phyloP scores from a whole-genome alignment of 1,140 invertebrate species.

The Copidosoma floridanum region DNA sequence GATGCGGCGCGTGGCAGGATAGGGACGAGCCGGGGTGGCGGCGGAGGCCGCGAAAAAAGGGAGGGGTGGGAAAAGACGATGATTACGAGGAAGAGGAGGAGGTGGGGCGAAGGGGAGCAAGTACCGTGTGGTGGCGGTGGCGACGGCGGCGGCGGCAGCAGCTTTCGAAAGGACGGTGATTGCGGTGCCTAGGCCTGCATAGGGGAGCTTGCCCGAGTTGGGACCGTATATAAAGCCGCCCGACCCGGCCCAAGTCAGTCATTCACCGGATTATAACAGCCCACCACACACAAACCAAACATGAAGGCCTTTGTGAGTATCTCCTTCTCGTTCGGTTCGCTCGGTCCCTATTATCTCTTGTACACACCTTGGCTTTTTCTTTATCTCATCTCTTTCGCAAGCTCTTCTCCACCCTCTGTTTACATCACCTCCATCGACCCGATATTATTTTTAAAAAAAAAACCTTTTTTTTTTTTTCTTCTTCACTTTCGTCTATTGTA shows the following conservation, averaged over 20 bases:
- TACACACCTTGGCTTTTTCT: too few relatives aligned
- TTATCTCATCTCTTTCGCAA: too few relatives aligned
- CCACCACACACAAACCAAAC: constrained; percentile 54
- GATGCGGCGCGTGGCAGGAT: not conserved
- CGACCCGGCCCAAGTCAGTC: constrained; percentile 57
- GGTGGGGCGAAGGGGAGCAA: not conserved
- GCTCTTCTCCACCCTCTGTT: too few relatives aligned
- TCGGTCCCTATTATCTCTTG: too few relatives aligned
- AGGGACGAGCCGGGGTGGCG: not conserved
- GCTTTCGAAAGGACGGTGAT: constrained; percentile 60
- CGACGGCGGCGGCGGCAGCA: constrained; percentile 29
- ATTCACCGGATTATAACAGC: constrained; percentile 57
- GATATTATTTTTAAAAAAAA: too few relatives aligned
- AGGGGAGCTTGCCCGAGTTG: constrained; percentile 55
- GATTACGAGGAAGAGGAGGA: not conserved
- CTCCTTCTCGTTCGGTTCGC: constrained; percentile 23
- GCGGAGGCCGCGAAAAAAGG: too few relatives aligned
- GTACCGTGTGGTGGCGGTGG: too few relatives aligned
- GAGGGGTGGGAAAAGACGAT: too few relatives aligned
- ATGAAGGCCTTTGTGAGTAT: constrained; percentile 60
- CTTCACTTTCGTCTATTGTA: too few relatives aligned
- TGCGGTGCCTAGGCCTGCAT: constrained; percentile 50
- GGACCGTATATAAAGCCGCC: constrained; percentile 56
- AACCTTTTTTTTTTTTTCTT: too few relatives aligned
- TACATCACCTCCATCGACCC: too few relatives aligned